A percentile compares a stretch with the other conserved stretches of the same genome.
Evolutionary conservation across 2,888 invertebrate species (phyloP).

Genomic region (Andrena marginata): DNA sequence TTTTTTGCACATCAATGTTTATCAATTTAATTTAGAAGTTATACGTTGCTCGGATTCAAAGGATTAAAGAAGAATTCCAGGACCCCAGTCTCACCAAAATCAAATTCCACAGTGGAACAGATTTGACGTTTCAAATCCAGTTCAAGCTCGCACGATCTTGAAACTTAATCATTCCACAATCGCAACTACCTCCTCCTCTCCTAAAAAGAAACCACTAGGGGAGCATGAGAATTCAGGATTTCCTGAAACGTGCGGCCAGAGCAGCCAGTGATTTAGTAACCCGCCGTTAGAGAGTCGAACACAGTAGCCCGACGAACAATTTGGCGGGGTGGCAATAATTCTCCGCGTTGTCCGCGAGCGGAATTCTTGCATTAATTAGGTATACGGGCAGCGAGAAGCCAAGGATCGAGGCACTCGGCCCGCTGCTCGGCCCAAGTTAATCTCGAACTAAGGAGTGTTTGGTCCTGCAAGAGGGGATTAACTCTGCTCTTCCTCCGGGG

Average conservation of each 20-base stretch:
- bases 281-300: constrained; percentile 14
- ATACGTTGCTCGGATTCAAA: neutral
- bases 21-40: no score
- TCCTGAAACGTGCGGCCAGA: constrained; percentile 3
- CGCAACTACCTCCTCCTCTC: neutral
- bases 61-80: neutral
- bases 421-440: constrained; percentile 69
- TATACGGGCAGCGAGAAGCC: constrained; percentile 25
- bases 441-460: constrained; percentile 77
- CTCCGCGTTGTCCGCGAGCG: constrained; percentile 30
- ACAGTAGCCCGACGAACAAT: constrained; percentile 42
- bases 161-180: neutral
- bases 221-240: constrained; percentile 14
- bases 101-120: no score
- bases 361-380: constrained; percentile 60
- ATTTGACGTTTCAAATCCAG: no score
- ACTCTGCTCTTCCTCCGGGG: constrained; percentile 47
- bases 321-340: constrained; percentile 40
- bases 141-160: no score
- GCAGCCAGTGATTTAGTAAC: constrained; percentile 42
- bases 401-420: constrained; percentile 55
- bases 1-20: no score
- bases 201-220: neutral
- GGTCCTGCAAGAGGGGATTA: constrained; percentile 75
- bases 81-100: no score